phyloP scores from a whole-genome alignment of 2,113 vertebrate species.

The Barbus barbus region DNA sequence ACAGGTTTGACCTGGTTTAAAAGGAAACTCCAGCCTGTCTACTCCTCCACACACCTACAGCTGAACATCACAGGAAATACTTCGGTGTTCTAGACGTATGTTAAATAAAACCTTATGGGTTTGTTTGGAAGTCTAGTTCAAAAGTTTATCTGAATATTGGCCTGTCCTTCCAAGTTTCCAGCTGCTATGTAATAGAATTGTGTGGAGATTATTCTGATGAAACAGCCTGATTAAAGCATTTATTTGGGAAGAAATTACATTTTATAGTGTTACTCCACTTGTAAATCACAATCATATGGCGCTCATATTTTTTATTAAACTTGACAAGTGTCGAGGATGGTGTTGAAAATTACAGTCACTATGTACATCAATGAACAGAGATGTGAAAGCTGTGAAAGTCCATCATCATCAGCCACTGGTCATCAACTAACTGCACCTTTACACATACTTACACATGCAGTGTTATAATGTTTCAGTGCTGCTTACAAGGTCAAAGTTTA shows the following conservation, averaged over 20 bases:
- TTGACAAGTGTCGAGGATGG: too few species aligned
- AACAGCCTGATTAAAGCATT: background rate
- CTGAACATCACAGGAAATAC: conserved; percentile 28
- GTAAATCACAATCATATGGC: background rate
- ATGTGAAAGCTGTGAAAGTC: background rate
- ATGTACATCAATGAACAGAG: background rate
- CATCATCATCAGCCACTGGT: background rate
- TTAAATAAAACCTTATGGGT: conserved; percentile 17
- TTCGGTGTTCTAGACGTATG: conserved; percentile 50
- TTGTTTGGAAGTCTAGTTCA: conserved; percentile 33
- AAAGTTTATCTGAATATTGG: conserved; percentile 31
- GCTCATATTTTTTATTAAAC: background rate
- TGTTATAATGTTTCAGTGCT: background rate
- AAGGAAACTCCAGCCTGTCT: conserved; percentile 28
- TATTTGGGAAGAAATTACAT: background rate
- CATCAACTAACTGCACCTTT: background rate
- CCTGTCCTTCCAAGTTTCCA: conserved; percentile 25
- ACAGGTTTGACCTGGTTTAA: too few species aligned
- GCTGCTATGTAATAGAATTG: background rate
- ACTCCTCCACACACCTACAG: background rate
- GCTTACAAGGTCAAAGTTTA: background rate
- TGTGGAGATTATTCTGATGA: background rate
- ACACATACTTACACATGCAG: background rate
- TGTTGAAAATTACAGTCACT: too few species aligned
- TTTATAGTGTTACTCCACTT: background rate